Evolutionary conservation across 2,888 invertebrate species (phyloP).

Genomic region (Julus scandinavius): DNA sequence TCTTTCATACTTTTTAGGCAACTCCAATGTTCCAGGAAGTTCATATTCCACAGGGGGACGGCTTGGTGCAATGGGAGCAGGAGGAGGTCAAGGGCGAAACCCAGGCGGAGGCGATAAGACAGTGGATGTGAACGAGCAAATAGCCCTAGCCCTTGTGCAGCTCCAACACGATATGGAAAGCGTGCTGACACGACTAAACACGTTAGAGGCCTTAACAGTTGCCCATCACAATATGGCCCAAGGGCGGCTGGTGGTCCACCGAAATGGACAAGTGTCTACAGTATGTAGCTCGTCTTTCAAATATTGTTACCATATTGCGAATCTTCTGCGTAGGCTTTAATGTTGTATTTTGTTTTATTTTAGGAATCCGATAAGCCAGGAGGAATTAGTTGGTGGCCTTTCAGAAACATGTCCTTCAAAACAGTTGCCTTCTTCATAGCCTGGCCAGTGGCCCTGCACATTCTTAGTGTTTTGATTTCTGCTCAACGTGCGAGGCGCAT

Average conservation of each 20-base stretch:
- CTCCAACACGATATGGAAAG: slow-evolving; percentile 58
- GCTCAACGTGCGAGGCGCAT: slow-evolving; percentile 42
- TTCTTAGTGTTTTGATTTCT: slow-evolving; percentile 58
- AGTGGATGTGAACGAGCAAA: slow-evolving; percentile 57
- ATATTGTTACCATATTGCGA: slow-evolving; percentile 24
- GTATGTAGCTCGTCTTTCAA: slow-evolving; percentile 35
- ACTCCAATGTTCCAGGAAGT: not conserved
- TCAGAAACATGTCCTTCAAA: slow-evolving; percentile 71
- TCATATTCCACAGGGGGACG: slow-evolving; percentile 20
- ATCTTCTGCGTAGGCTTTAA: not conserved
- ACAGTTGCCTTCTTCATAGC: slow-evolving; percentile 72
- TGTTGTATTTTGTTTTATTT: not conserved
- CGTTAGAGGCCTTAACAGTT: slow-evolving; percentile 57
- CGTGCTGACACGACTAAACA: slow-evolving; percentile 57
- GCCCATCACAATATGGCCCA: slow-evolving; percentile 58
- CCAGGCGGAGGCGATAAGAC: slow-evolving; percentile 12
- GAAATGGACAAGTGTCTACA: not conserved
- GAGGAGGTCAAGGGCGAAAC: slow-evolving; percentile 53
- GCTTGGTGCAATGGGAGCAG: slow-evolving; percentile 48
- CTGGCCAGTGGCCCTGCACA: slow-evolving; percentile 74
- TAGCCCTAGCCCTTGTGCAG: slow-evolving; percentile 56
- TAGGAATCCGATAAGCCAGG: not conserved
- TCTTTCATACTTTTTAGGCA: not conserved
- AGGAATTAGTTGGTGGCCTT: slow-evolving; percentile 71
- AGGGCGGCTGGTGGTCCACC: slow-evolving; percentile 52